These are phyloP conservation scores for Parnassius smintheus DNA, from an alignment of 2,888 invertebrate species.

Conservation along the genomic window DNA sequence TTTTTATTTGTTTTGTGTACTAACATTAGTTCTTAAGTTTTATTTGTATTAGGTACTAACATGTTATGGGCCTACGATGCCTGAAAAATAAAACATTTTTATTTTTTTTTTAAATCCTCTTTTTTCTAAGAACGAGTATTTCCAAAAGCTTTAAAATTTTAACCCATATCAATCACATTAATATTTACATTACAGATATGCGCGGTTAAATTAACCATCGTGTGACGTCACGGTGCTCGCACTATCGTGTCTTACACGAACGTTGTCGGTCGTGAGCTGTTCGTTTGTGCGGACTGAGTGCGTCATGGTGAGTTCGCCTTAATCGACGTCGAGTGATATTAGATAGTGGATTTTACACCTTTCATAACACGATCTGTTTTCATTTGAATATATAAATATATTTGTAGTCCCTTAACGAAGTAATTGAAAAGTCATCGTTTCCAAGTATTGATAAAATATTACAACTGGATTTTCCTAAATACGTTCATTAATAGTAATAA, in stretches of 20 bases:
- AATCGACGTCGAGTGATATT: conserved; percentile 43
- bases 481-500: too few relatives aligned
- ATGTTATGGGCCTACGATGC: too few relatives aligned
- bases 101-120: too few relatives aligned
- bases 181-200: conserved; percentile 57
- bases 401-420: conserved; percentile 3
- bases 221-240: conserved; percentile 42
- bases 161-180: neutral
- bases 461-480: too few relatives aligned
- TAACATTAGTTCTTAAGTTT: too few relatives aligned
- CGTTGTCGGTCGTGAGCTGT: conserved; percentile 16
- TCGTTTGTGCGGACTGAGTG: conserved; percentile 28
- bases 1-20: too few relatives aligned
- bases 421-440: conserved; percentile 10
- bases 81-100: too few relatives aligned
- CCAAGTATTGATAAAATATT: too few relatives aligned
- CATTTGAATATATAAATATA: neutral
- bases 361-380: conserved; percentile 22
- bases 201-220: conserved; percentile 65
- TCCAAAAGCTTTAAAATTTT: too few relatives aligned
- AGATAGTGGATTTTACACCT: conserved; percentile 32
- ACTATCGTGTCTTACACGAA: conserved; percentile 22
- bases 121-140: too few relatives aligned
- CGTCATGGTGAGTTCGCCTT: conserved; percentile 36
- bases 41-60: too few relatives aligned